Conservation (phyloP, 2,888 invertebrate genomes). For the Acanthosepion pharaonis region DNA sequence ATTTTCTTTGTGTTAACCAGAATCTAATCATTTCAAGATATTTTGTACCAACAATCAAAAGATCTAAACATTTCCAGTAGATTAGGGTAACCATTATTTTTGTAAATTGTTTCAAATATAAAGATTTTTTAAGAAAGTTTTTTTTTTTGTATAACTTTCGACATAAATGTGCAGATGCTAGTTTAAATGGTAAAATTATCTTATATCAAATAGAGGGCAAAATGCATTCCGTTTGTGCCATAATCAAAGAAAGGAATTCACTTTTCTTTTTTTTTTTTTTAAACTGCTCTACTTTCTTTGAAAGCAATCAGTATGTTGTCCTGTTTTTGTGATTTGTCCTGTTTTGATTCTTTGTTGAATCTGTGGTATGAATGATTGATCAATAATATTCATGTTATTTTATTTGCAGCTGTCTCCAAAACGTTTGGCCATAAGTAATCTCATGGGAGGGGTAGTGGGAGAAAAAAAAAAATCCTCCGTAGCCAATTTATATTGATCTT, state of each 20-base stretch:
- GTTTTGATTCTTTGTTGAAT: not conserved
- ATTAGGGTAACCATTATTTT: not conserved
- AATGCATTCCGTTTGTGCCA: not conserved
- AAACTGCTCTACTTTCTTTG: not conserved
- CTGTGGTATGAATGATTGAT: not conserved
- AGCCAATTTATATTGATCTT: not conserved
- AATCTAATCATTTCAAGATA: not conserved
- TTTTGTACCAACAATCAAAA: not conserved
- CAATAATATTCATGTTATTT: conserved; percentile 1
- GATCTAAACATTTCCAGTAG: not conserved
- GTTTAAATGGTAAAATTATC: not conserved
- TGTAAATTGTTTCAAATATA: not conserved
- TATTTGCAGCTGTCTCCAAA: conserved; percentile 36
- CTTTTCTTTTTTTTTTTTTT: not conserved
- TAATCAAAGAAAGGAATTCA: not conserved
- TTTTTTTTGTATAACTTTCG: not conserved
- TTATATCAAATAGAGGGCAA: not conserved
- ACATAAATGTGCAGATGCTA: not conserved
- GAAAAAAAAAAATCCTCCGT: not conserved
- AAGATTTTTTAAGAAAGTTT: not conserved
- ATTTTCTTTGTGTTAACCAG: not conserved
- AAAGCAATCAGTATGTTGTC: not conserved
- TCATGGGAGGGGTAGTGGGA: not conserved
- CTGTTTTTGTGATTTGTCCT: conserved; percentile 37
- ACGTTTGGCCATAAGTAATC: not conserved